Evolutionary conservation across 92 coral and sea anemone species (phyloP), one percentile per base, ranked within the genome.

Genomic region (Actinernus sp.): DNA sequence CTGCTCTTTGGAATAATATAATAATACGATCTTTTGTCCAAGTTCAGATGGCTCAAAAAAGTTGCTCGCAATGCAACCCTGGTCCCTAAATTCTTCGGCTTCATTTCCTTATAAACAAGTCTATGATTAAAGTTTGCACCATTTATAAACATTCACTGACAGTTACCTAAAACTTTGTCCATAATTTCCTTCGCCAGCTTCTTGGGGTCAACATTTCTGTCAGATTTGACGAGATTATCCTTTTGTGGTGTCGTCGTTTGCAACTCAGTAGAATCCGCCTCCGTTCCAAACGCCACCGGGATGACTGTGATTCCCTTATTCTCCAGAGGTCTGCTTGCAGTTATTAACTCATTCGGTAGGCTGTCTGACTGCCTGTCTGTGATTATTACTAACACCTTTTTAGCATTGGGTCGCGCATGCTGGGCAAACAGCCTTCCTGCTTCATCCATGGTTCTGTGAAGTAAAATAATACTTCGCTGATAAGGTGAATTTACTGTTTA

Each of bases 261-360:
- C 53, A 88, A 49, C 41, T 63, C 47, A 3, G 31, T 43, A 28
- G 63, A 68, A 58, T 75, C 85, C 12, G 85, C 72, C 30, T 85
- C 85, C 2, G 73, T 52, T 30, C 96, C 96, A 29, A 89, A 58
- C 43, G 87, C 87, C 36, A 89, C 96, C 1, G 82, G 85, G 23
- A 89, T 78, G 22, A 93, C 66, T 7, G 69, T 39, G 16, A 93
- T 75, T 24, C 63, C 82, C 53, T 78, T 88, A 25, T 67, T 68
- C 36, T 68, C 76, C 37, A 93, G 82, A 2, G 76, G 54, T 43
- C 71, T 66, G 0, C 58, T 85, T 26, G 78, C 92, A 7, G 30
- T 48, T 26, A 31, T 64, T 14, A 79, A 58, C 16, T 22, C 38
- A 59, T 56, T 77, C 21, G 58, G 51, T 26, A 47, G 49, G 43